Evolutionary conservation across 2,113 vertebrate species (phyloP).

Genomic region (Phycodurus eques): DNA sequence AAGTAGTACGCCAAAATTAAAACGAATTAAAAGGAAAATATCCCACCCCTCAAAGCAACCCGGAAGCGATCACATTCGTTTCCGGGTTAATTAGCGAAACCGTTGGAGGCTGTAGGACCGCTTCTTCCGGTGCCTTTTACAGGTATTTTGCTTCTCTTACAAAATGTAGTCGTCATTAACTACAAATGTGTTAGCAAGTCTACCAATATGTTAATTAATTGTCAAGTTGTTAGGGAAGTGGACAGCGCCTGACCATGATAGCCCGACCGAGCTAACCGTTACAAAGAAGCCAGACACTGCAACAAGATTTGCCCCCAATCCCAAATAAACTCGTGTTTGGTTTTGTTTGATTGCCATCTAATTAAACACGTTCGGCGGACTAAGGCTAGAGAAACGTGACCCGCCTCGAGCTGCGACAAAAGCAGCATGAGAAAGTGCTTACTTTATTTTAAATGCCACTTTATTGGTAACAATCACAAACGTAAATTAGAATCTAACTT

Average conservation of each 20-base stretch:
- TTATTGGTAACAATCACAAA: no score
- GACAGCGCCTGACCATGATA: background rate
- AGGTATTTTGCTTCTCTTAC: background rate
- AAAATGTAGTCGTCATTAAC: background rate
- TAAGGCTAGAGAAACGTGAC: no score
- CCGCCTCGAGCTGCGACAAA: no score
- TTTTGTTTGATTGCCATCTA: no score
- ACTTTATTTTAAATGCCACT: no score
- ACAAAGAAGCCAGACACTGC: background rate
- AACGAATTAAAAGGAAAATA: no score
- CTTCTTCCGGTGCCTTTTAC: background rate
- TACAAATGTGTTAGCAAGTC: background rate
- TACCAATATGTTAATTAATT: background rate
- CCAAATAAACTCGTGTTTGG: no score
- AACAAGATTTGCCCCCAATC: background rate
- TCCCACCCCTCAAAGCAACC: no score
- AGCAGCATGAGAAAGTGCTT: no score
- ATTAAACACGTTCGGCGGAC: no score
- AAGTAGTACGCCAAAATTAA: no score
- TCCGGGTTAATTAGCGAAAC: background rate
- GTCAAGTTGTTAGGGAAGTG: background rate
- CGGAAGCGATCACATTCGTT: background rate
- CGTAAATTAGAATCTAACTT: no score
- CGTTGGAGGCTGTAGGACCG: background rate
- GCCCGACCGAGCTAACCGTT: background rate